A percentile compares a stretch with the other conserved stretches of the same genome.
These are phyloP conservation scores for Drosophila meridiana DNA, from an alignment of 2,888 invertebrate species.

Conservation along the genomic window DNA sequence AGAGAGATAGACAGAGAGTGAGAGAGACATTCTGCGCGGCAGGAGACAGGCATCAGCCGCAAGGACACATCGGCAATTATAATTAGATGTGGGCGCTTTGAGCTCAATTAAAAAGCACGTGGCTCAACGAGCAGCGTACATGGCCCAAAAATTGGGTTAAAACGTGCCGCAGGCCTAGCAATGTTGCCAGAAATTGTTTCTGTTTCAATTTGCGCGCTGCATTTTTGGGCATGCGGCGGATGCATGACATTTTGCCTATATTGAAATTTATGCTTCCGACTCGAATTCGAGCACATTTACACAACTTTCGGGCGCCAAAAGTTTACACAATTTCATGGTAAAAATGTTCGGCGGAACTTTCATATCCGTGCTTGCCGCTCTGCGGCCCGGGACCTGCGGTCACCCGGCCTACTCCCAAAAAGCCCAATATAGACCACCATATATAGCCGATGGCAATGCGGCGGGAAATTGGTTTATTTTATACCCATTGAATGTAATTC, in stretches of 20 bases:
- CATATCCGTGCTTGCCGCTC: slow-evolving; percentile 36
- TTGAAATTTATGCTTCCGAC: slow-evolving; percentile 78
- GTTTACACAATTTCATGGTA: slow-evolving; percentile 67
- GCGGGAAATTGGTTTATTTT: slow-evolving; percentile 78
- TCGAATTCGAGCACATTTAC: slow-evolving; percentile 61
- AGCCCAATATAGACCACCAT: slow-evolving; percentile 2
- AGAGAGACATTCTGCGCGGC: background rate
- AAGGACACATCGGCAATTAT: slow-evolving; percentile 63
- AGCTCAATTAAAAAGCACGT: slow-evolving; percentile 73
- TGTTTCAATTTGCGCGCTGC: slow-evolving; percentile 69
- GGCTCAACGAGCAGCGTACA: slow-evolving; percentile 47
- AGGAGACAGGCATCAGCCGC: background rate
- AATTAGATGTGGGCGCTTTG: slow-evolving; percentile 69
- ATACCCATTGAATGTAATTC: slow-evolving; percentile 61
- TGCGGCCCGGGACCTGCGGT: background rate
- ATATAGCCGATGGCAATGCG: slow-evolving; percentile 62
- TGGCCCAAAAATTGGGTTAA: slow-evolving; percentile 70
- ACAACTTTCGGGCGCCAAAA: slow-evolving; percentile 58
- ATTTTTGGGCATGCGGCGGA: slow-evolving; percentile 56
- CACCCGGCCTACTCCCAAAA: background rate
- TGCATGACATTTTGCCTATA: slow-evolving; percentile 71
- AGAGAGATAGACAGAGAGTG: background rate
- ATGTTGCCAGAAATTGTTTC: slow-evolving; percentile 58
- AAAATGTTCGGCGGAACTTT: slow-evolving; percentile 52
- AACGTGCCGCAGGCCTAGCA: slow-evolving; percentile 53